These are phyloP conservation scores for Xenopus laevis DNA, from an alignment of 2,113 vertebrate genomes.

Conservation along the genomic window DNA sequence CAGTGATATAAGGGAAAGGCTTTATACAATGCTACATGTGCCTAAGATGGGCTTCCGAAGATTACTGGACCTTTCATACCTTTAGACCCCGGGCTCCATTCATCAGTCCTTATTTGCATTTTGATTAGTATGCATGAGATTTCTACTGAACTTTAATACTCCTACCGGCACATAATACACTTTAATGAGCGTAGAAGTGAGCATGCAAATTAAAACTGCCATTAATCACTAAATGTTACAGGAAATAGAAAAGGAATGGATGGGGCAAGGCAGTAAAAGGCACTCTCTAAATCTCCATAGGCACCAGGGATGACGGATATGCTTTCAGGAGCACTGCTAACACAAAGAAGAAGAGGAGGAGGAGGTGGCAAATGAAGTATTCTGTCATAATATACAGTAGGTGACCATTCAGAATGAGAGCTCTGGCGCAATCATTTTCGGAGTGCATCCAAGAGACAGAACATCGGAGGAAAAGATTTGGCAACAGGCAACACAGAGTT, in stretches of 20 bases:
- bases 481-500: background rate
- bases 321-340: conserved; percentile 47
- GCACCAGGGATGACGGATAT: conserved; percentile 48
- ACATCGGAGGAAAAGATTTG: conserved; percentile 8
- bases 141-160: conserved; percentile 83
- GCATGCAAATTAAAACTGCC: conserved; percentile 77
- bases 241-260: conserved; percentile 46
- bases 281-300: conserved; percentile 47
- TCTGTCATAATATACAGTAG: conserved; percentile 46
- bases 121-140: conserved; percentile 85
- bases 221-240: conserved; percentile 78
- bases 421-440: conserved; percentile 46
- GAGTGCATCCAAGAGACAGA: conserved; percentile 35
- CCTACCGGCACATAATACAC: conserved; percentile 76
- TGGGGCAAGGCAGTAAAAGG: conserved; percentile 45
- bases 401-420: conserved; percentile 51
- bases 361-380: conserved; percentile 48
- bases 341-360: conserved; percentile 16
- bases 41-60: conserved; percentile 49
- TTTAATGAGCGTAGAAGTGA: conserved; percentile 79
- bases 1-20: too few relatives aligned
- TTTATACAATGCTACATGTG: too few relatives aligned
- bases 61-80: conserved; percentile 64
- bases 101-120: conserved; percentile 75
- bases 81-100: conserved; percentile 65